These are phyloP conservation scores for Hybos culiciformis DNA, from an alignment of 2,888 invertebrate species.

Conservation along the genomic window DNA sequence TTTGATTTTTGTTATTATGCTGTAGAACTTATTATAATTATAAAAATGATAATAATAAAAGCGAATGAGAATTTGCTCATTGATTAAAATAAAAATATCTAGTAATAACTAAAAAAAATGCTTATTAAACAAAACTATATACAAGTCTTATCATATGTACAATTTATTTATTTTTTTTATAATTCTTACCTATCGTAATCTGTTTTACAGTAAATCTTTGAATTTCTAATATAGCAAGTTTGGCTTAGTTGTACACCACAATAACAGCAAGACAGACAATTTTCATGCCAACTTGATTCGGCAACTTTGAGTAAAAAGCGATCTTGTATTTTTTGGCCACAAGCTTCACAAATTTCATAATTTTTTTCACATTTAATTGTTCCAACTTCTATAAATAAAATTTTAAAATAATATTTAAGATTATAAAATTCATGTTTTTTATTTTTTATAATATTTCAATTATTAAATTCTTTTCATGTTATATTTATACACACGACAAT, in stretches of 20 bases:
- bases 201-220: slow-evolving; percentile 89
- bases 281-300: slow-evolving; percentile 92
- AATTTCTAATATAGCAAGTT: slow-evolving; percentile 88
- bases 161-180: not conserved
- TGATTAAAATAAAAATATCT: too few species aligned
- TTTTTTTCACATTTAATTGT: slow-evolving; percentile 65
- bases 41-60: too few species aligned
- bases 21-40: too few species aligned
- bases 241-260: slow-evolving; percentile 82
- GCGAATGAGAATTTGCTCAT: too few species aligned
- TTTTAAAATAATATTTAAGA: not conserved
- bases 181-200: slow-evolving; percentile 83
- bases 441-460: not conserved
- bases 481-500: too few species aligned
- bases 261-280: slow-evolving; percentile 88
- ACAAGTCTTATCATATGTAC: too few species aligned
- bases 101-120: too few species aligned
- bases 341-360: slow-evolving; percentile 85
- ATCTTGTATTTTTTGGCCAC: slow-evolving; percentile 89
- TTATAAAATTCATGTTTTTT: not conserved
- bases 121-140: too few species aligned
- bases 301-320: slow-evolving; percentile 89
- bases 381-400: slow-evolving; percentile 33
- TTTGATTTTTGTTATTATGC: too few species aligned
- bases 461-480: not conserved